phyloP scores from a whole-genome alignment of 2,113 vertebrate genomes.

The Solea solea region DNA sequence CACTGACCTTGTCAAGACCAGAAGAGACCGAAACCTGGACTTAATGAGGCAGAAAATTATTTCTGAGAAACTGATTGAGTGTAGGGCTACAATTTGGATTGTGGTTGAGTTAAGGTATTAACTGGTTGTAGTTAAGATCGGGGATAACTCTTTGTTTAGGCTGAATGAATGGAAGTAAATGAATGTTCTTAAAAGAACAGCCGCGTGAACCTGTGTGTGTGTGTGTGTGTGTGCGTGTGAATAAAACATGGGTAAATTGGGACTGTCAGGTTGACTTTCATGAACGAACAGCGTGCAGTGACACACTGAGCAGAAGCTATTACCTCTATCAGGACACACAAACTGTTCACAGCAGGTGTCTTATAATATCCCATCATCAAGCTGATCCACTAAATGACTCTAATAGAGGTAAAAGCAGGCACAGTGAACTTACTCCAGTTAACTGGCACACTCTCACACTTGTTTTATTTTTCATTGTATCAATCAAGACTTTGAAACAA shows the following conservation, averaged over 20 bases:
- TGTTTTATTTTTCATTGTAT: no score
- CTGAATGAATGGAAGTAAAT: no score
- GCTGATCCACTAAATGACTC: constrained; percentile 1
- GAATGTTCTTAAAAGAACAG: no score
- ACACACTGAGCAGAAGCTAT: constrained; percentile 30
- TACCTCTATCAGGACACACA: constrained; percentile 11
- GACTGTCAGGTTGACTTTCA: constrained; percentile 54
- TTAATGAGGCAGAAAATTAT: no score
- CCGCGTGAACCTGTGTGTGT: not conserved
- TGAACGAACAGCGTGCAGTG: constrained; percentile 43
- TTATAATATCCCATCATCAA: not conserved
- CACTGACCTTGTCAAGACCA: no score
- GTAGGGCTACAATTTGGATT: no score
- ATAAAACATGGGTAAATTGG: not conserved
- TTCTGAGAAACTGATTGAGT: no score
- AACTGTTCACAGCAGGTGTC: constrained; percentile 29
- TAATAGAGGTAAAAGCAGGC: constrained; percentile 13
- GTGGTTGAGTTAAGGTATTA: no score
- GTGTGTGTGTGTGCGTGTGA: constrained; percentile 16
- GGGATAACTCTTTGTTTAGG: no score
- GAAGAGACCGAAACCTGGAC: not conserved
- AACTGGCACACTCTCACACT: no score
- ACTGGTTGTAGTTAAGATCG: no score
- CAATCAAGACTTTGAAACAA: no score
- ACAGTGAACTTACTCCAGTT: not conserved